Conservation (phyloP, 2,113 vertebrate genomes). For the Empidonax alnorum region DNA sequence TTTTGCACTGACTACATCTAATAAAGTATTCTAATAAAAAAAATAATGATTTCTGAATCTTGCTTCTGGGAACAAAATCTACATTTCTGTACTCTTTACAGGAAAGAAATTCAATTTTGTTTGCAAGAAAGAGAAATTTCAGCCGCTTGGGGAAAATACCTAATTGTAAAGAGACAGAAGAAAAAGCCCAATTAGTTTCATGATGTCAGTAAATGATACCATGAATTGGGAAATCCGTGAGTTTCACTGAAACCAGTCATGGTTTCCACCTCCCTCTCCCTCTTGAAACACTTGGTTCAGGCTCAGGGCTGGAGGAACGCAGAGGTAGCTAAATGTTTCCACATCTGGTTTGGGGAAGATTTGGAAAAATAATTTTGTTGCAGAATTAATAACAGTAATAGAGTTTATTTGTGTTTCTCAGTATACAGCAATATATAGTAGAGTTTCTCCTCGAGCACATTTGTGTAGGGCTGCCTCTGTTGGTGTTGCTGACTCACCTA, state of each 20-base stretch:
- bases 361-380: slow-evolving; percentile 63
- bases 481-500: not conserved
- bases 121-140: slow-evolving; percentile 27
- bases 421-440: not conserved
- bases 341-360: slow-evolving; percentile 68
- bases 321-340: slow-evolving; percentile 71
- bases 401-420: slow-evolving; percentile 37
- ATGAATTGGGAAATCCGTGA: slow-evolving; percentile 25
- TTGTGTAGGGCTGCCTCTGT: not conserved
- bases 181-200: slow-evolving; percentile 42
- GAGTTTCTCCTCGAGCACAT: rapidly evolving
- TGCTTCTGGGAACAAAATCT: not conserved
- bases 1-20: not conserved
- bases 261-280: slow-evolving; percentile 27
- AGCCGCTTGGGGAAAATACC: not conserved
- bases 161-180: slow-evolving; percentile 41
- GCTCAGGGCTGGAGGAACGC: not conserved
- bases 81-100: slow-evolving; percentile 8
- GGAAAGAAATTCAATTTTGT: slow-evolving; percentile 14
- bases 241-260: slow-evolving; percentile 57
- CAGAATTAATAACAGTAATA: slow-evolving; percentile 45
- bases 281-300: slow-evolving; percentile 39
- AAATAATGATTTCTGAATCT: not conserved
- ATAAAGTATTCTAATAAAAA: not conserved
- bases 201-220: slow-evolving; percentile 42